These are phyloP conservation scores for Uria lomvia DNA, from an alignment of 2,113 vertebrate species.

Conservation along the genomic window DNA sequence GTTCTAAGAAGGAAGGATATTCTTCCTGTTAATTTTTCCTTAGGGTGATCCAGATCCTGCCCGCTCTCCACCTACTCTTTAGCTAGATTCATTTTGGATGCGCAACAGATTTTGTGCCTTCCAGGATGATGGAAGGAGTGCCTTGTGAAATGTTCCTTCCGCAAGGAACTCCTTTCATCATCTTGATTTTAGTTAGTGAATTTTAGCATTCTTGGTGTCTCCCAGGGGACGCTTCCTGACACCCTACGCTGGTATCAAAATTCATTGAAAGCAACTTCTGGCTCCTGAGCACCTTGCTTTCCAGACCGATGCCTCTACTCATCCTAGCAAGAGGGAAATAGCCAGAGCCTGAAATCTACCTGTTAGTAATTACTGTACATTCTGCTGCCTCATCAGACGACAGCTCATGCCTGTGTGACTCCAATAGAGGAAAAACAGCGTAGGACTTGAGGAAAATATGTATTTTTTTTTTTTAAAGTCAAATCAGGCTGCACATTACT, in stretches of 20 bases:
- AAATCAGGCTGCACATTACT: background rate
- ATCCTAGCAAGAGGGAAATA: background rate
- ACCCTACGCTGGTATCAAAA: background rate
- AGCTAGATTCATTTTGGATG: background rate
- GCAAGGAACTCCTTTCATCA: background rate
- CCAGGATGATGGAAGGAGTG: background rate
- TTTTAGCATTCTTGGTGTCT: background rate
- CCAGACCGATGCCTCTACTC: background rate
- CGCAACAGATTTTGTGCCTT: background rate
- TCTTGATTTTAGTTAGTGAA: background rate
- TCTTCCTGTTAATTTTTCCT: background rate
- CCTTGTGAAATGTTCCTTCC: background rate
- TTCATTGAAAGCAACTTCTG: background rate
- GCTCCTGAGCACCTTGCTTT: background rate
- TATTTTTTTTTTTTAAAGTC: background rate
- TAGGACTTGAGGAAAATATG: background rate
- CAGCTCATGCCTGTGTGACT: background rate
- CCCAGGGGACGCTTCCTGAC: background rate
- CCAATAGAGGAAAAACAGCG: background rate
- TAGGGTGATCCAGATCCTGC: background rate
- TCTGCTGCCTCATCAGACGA: background rate
- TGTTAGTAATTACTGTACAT: background rate
- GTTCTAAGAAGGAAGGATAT: background rate
- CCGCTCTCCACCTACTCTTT: background rate
- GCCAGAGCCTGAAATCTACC: background rate